Percentiles rank a stretch among this genome's conserved stretches.
Conservation (phyloP, 2,797 vertebrate genomes). For the Cottoperca gobio region DNA sequence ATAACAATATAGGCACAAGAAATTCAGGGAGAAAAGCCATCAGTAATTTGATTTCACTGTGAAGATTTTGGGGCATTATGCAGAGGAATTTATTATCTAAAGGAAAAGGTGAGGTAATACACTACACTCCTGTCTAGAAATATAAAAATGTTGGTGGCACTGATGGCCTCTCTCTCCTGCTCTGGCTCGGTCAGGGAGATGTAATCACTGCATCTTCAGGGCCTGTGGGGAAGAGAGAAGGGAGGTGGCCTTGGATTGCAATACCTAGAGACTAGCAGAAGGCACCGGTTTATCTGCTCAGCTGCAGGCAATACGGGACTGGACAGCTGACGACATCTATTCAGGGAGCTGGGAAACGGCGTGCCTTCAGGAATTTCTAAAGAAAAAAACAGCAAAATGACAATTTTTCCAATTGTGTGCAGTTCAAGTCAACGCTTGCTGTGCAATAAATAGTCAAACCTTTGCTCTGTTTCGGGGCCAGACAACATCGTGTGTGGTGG, state of each 20-base stretch:
- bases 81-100: conserved; percentile 35
- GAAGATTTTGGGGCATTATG: conserved; percentile 18
- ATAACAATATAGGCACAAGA: conserved; percentile 44
- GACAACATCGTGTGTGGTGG: neutral
- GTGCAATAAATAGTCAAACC: conserved; percentile 28
- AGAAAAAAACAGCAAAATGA: conserved; percentile 55
- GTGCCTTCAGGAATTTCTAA: conserved; percentile 55
- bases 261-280: conserved; percentile 69
- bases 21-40: conserved; percentile 22
- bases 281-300: conserved; percentile 70
- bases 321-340: conserved; percentile 70
- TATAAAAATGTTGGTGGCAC: conserved; percentile 37
- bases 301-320: conserved; percentile 68
- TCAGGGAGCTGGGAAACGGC: conserved; percentile 53
- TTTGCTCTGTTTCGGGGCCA: neutral
- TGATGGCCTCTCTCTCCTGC: conserved; percentile 39
- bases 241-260: conserved; percentile 71
- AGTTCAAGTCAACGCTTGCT: conserved; percentile 32
- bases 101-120: conserved; percentile 40
- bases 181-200: conserved; percentile 67
- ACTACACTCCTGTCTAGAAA: conserved; percentile 26
- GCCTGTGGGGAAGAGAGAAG: conserved; percentile 47
- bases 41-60: conserved; percentile 35
- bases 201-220: conserved; percentile 75
- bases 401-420: conserved; percentile 49